A percentile compares a stretch with the other conserved stretches of the same genome.
These are phyloP conservation scores for Oncorhynchus keta DNA, from an alignment of 2,113 vertebrate genomes.

Conservation along the genomic window DNA sequence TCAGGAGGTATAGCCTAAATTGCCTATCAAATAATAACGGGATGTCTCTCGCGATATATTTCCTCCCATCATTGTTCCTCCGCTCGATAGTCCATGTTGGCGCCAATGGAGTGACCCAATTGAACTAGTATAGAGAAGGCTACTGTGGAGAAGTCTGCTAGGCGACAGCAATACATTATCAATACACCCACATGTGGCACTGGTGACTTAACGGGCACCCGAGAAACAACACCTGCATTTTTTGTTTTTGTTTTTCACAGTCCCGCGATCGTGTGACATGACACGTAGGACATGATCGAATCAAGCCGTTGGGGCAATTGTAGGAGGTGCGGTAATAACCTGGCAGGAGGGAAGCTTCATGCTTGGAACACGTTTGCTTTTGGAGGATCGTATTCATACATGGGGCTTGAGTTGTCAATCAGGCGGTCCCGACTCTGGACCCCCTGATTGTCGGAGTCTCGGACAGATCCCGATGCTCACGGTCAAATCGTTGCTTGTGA, in stretches of 20 bases:
- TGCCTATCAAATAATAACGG: neutral
- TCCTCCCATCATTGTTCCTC: neutral
- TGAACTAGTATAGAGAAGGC: too few species aligned
- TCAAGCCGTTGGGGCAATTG: too few species aligned
- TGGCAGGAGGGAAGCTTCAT: neutral
- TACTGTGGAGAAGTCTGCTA: too few species aligned
- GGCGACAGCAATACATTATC: neutral
- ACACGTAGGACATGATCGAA: neutral
- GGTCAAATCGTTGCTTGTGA: constrained; percentile 8
- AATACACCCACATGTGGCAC: neutral
- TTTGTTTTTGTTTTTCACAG: neutral
- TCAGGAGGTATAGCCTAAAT: too few species aligned
- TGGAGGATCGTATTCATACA: neutral
- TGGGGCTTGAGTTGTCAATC: neutral
- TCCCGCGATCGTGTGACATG: neutral
- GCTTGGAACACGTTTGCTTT: neutral
- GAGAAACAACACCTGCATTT: neutral
- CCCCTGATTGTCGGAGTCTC: constrained; percentile 12
- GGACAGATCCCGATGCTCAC: constrained; percentile 9
- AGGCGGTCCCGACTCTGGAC: constrained; percentile 17
- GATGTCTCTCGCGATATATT: neutral
- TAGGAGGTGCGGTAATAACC: neutral
- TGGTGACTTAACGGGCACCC: neutral
- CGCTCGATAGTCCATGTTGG: neutral
- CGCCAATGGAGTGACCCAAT: too few species aligned